Percentiles rank a stretch among this genome's conserved stretches.
Conservation (phyloP, 2,888 invertebrate species). For the Invenusta paracnida region DNA sequence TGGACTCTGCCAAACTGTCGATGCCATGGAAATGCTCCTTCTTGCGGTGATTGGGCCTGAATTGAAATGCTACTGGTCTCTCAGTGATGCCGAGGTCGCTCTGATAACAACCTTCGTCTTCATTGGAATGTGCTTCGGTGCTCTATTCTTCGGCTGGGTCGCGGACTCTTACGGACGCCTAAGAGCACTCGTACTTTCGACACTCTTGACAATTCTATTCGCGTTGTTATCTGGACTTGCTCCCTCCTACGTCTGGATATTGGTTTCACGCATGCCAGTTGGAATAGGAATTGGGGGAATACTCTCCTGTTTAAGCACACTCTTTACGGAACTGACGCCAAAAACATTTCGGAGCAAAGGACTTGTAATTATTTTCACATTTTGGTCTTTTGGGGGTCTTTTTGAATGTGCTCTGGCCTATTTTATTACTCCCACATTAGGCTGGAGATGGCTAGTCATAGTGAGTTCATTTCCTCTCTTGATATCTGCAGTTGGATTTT, state of each 20-base stretch:
- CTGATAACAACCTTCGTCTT: conserved; percentile 56
- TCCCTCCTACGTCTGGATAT: conserved; percentile 55
- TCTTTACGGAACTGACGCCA: conserved; percentile 57
- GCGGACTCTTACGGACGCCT: conserved; percentile 56
- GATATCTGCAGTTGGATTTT: conserved; percentile 66
- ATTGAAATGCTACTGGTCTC: conserved; percentile 56
- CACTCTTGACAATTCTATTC: conserved; percentile 2
- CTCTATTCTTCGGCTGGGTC: conserved; percentile 54
- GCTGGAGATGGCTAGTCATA: conserved; percentile 85
- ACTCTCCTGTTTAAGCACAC: background rate
- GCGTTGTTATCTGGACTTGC: conserved; percentile 49
- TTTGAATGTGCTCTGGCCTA: conserved; percentile 84
- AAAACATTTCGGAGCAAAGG: conserved; percentile 6
- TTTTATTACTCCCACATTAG: conserved; percentile 81
- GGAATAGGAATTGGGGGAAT: conserved; percentile 55
- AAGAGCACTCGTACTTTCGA: conserved; percentile 46
- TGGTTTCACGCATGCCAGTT: conserved; percentile 54
- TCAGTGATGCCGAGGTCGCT: conserved; percentile 55
- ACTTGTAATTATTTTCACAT: conserved; percentile 65
- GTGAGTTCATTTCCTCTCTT: conserved; percentile 82
- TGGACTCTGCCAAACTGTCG: conserved; percentile 52
- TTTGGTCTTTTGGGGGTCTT: conserved; percentile 91
- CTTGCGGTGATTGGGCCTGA: conserved; percentile 57
- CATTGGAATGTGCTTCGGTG: conserved; percentile 57
- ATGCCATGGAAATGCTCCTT: conserved; percentile 59